Evolutionary conservation across 2,888 invertebrate genomes (phyloP), one percentile per base, ranked within the genome.

Genomic region (Galerucella pusilla): DNA sequence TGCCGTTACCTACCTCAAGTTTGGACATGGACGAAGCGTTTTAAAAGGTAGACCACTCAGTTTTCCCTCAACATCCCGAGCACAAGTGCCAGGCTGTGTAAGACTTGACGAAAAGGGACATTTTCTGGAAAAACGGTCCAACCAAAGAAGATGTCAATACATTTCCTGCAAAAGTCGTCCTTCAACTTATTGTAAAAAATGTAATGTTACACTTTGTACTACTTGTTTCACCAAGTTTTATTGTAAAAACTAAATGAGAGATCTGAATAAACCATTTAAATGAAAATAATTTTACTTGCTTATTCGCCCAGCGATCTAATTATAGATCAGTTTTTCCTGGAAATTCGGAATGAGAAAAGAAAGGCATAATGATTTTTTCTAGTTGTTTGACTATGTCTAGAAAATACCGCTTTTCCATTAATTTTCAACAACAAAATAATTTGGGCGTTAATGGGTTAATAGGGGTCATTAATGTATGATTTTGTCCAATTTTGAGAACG

Each of bases 1-100:
- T 69, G 80, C 79, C 14, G 60, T 77, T 11, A 49, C 73, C 14
- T 81, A 81, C 75, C 73, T 81, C 7, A 81, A 79, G 79, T 61
- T 78, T 10, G 79, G 79, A 25, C 78, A 78, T 73, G 79, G 80
- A 63, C 67, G 42, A 64, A 66, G 73, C 20, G 61, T 73, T 52
- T 10, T 70, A 54, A 76, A 75, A 75, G 80, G 75, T 14, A 67
- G 70, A 11, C 76, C 74, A 59, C 2, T 67, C 54, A 74, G 72
- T 59, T 71, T 74, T 6, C 63, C 73, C 46, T 42, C 20, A n/a
- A 71, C 77, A 16, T 78, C 76, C 0, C 74, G 64, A 68, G 5
- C 69, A 45, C 73, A 64, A 25, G 61, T 77, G n/a, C 49, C 45
- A 9, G 75, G 71, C 67, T 71, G 68, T 68, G 61, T 75, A 11